Percentiles rank a stretch among this genome's conserved stretches.
Conservation (phyloP, 1,140 invertebrate genomes). For the Drosophila pseudoobscura region DNA sequence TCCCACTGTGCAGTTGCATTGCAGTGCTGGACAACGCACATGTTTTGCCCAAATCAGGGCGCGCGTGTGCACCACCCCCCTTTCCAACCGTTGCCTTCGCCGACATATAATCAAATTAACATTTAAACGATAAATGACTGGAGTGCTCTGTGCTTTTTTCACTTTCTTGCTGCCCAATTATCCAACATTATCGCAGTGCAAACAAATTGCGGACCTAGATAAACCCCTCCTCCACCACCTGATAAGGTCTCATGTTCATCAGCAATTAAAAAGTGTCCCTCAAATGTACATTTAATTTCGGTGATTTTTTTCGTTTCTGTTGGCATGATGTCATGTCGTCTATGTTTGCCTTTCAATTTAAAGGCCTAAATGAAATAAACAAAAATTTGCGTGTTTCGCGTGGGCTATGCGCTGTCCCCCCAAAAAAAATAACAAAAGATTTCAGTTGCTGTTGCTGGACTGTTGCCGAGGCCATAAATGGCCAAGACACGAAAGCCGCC, state of each 20-base stretch:
- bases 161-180: slow-evolving; percentile 32
- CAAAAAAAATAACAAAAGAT: slow-evolving; percentile 27
- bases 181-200: slow-evolving; percentile 44
- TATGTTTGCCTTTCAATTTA: slow-evolving; percentile 46
- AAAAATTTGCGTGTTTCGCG: slow-evolving; percentile 45
- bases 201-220: slow-evolving; percentile 29
- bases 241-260: slow-evolving; percentile 25
- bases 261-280: slow-evolving; percentile 43
- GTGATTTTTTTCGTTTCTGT: slow-evolving; percentile 21
- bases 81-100: slow-evolving; percentile 8
- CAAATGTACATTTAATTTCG: slow-evolving; percentile 31
- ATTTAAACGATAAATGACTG: slow-evolving; percentile 37
- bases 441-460: slow-evolving; percentile 7
- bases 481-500: slow-evolving; percentile 24
- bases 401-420: slow-evolving; percentile 44
- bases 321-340: slow-evolving; percentile 62
- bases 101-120: slow-evolving; percentile 32
- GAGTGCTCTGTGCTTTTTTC: slow-evolving; percentile 16
- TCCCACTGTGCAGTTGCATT: slow-evolving; percentile 12
- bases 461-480: slow-evolving; percentile 58
- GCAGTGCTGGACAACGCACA: slow-evolving; percentile 52
- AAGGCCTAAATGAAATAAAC: slow-evolving; percentile 51
- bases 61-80: slow-evolving; percentile 2
- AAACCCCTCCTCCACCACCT: slow-evolving; percentile 4
- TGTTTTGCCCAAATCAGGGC: slow-evolving; percentile 17